Percentiles rank a stretch among this genome's conserved stretches.
Conservation (phyloP, 2,113 vertebrate genomes). For the Onychorhynchus coronatus region DNA sequence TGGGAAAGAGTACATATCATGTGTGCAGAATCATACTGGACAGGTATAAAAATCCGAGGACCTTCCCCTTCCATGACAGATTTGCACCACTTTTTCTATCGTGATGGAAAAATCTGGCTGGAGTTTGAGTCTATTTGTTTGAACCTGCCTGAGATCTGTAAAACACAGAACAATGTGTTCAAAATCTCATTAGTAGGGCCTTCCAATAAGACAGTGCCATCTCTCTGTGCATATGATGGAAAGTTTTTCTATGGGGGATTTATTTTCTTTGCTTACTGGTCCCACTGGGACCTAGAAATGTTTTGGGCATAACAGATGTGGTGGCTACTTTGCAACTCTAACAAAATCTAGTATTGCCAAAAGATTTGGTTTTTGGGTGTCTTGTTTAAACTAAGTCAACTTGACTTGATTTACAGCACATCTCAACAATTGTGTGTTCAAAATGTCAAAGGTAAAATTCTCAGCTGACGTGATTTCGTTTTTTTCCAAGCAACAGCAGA, state of each 20-base stretch:
- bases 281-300: not conserved
- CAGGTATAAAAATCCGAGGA: not conserved
- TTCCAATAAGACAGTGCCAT: not conserved
- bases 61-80: rapidly evolving
- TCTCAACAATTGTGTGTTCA: not conserved
- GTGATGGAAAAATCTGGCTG: not conserved
- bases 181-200: not conserved
- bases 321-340: not conserved
- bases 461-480: not conserved
- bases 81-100: not conserved
- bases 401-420: not conserved
- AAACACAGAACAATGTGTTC: rapidly evolving
- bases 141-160: not conserved
- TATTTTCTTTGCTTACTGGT: not conserved
- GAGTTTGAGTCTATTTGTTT: not conserved
- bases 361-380: not conserved
- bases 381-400: not conserved
- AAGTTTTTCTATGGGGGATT: not conserved
- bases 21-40: not conserved
- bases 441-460: not conserved
- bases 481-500: not conserved
- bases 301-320: not conserved
- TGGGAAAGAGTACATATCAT: not conserved
- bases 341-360: not conserved
- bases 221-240: not conserved